phyloP scores from a whole-genome alignment of 2,113 vertebrate species.

The Myodes glareolus region DNA sequence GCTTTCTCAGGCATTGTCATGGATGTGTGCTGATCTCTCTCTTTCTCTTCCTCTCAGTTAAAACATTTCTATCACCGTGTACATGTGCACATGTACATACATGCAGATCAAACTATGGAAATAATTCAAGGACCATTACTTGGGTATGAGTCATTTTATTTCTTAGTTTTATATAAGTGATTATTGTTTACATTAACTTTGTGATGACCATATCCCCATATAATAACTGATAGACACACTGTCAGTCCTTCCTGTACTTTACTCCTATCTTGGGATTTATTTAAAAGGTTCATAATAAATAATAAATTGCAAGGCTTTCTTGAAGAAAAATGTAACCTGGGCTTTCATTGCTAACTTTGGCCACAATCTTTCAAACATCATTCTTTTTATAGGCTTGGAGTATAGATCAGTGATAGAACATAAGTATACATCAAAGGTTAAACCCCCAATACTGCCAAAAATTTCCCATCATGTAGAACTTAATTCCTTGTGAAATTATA shows the following conservation, averaged over 20 bases:
- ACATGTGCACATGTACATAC: neutral
- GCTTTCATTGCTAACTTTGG: neutral
- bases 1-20: neutral
- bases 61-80: neutral
- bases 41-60: neutral
- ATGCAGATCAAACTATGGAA: neutral
- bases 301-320: neutral
- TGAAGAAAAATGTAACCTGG: neutral
- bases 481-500: slow-evolving; percentile 11
- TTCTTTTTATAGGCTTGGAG: neutral
- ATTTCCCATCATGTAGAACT: neutral
- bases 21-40: neutral
- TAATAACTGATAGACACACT: neutral
- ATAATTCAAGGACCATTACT: neutral
- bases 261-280: neutral
- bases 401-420: neutral
- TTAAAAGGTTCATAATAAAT: neutral
- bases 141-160: neutral
- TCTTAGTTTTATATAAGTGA: neutral
- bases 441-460: neutral
- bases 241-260: neutral
- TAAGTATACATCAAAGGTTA: neutral
- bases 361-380: neutral
- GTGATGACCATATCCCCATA: neutral
- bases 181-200: neutral